These are phyloP conservation scores for Fundulus diaphanus DNA, from an alignment of 2,797 vertebrate genomes.

Conservation along the genomic window DNA sequence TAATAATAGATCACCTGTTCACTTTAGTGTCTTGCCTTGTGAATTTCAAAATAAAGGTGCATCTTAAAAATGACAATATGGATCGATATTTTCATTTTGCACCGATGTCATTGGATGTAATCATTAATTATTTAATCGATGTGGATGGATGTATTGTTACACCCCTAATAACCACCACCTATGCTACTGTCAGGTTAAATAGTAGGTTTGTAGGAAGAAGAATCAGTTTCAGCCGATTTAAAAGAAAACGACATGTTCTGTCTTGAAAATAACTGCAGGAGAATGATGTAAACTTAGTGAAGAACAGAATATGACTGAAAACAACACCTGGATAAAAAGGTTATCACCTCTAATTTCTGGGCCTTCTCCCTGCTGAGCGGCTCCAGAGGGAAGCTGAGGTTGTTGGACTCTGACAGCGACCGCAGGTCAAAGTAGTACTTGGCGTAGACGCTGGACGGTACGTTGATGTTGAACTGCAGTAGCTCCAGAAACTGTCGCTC, in stretches of 20 bases:
- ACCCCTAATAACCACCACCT: neutral
- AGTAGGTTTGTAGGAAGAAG: neutral
- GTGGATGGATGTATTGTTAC: too few relatives aligned
- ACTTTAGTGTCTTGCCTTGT: too few relatives aligned
- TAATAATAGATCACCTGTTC: too few relatives aligned
- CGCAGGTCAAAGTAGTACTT: constrained; percentile 99
- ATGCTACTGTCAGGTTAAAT: neutral
- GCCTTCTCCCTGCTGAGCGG: constrained; percentile 94
- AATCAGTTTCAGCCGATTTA: neutral
- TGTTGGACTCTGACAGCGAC: constrained; percentile 93
- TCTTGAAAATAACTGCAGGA: neutral
- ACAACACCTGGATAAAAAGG: neutral
- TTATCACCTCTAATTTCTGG: constrained; percentile 91
- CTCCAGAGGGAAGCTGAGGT: constrained; percentile 94
- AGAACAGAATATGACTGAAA: neutral
- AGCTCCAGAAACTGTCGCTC: constrained; percentile 96
- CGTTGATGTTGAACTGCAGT: constrained; percentile 98
- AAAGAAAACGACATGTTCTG: neutral
- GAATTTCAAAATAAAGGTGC: too few relatives aligned
- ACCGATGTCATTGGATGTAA: too few relatives aligned
- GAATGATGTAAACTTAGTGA: neutral
- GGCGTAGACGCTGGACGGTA: constrained; percentile 97
- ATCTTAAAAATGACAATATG: too few relatives aligned
- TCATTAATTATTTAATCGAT: too few relatives aligned
- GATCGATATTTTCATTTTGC: too few relatives aligned